Evolutionary conservation across 2,113 vertebrate genomes (phyloP), one percentile per base, ranked within the genome.

Genomic region (Brienomyrus longianalis): DNA sequence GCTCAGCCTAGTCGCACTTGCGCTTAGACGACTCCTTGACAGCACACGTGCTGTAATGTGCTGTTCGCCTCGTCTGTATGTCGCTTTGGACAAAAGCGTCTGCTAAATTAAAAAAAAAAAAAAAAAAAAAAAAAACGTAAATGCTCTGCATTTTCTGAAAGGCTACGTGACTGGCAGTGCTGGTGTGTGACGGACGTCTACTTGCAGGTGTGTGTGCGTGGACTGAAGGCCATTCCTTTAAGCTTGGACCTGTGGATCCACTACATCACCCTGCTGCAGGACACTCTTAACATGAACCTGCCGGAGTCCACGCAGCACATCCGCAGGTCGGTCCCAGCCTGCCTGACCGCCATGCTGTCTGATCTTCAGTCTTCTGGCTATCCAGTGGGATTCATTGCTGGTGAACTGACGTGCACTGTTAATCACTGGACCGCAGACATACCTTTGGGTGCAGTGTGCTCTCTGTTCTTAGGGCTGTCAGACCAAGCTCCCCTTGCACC

Each of bases 161-260:
- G 15, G 31, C 39, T n/a, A 2, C 39, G 9, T 23, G 45, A 19
- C 23, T 83, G 21, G 39, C 83, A 84, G 15, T 47, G 45, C 19
- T 1, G 7, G 3, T 27, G 19, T 88, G 35, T 83, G 59, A 48
- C 17, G 3, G n/a, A 13, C 27, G 3, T 56, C 15, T 56, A 1
- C 50, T 87, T 74, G 62, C 87, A 97, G 97, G 96, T 97, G 50
- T 97, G 96, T 91, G 91, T 94, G 83, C 93, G 93, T 54, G 97
- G 97, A 13, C 94, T 97, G 23, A 95, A 96, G 90, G 94, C 91
- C 2, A 97, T 97, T 90, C 96, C 97, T 0, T 94, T 97, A 15
- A 97, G 96, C 91, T 94, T 97, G 90, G 96, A 97, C 91, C 91
- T 98, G 11, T 98, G 97, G 97, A 97, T 97, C 89, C 97, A 97